Evolutionary conservation across 2,888 invertebrate species (phyloP), one percentile per base, ranked within the genome.

Genomic region (Minunthozetes semirufus): DNA sequence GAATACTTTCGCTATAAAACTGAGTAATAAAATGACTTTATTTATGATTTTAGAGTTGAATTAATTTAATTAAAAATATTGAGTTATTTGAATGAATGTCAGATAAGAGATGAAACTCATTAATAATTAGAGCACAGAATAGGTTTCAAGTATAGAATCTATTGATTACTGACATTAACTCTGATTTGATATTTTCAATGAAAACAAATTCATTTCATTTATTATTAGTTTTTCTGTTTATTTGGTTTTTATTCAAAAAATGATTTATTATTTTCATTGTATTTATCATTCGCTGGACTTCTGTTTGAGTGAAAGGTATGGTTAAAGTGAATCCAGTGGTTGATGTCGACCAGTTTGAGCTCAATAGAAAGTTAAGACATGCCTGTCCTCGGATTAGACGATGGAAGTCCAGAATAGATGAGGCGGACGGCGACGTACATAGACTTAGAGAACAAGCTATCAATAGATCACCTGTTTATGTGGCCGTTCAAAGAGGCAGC

Each of bases 71-170:
- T 56, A 56, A 25, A 11, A 25, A 22, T 48, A 61, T 61, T 33
- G 4, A 61, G 9, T 9, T 56, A 22, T 56, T 5, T 56, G 29
- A 33, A 59, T 61, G 61, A 61, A 61, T 17, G 29, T 61, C 33
- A 61, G 61, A 61, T 61, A 61, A 61, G 61, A 61, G 33, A n/a
- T 29, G 33, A 61, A 61, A 61, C 61, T 61, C 29, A 29, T 61
- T 61, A 61, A 17, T 61, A 61, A 61, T 29, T 61, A 61, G 61
- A 33, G 61, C 61, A 22, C 3, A 61, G 22, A 22, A 61, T 33
- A 2, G 2, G 29, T 61, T 61, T 61, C 61, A 61, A 61, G 61
- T 61, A 29, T 61, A 33, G 6, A 29, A 29, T 61, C 1, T 33
- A 61, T 61, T 33, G 61, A 61, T 61, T 61, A 15, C 27, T 19